Base-by-base conservation (phyloP, 2,797 vertebrate genomes). In the Poeciliopsis turneri region DNA sequence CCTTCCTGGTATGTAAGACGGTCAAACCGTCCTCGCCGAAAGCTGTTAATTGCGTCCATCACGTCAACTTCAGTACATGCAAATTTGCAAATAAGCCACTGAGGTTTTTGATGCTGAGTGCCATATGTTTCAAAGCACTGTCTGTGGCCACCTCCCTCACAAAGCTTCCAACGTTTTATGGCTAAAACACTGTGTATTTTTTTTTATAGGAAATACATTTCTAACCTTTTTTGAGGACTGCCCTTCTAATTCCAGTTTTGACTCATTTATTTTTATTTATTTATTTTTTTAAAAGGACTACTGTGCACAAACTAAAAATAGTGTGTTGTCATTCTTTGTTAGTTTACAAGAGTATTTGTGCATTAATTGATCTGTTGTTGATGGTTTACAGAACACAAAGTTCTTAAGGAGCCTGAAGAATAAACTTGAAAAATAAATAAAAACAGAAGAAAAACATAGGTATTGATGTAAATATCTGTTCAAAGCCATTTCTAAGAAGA, bases 91-190 rank as follows among this genome's bases (percentile, higher is more conserved):
- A 43, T 45, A 6, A 20, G 12, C 43, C 23, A 15, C n/a, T 45
- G 23, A 5, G 25, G 11, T 69, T 69, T 43, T 64, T 46, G 47
- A 75, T 66, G 18, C 78, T 46, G 78, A 20, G 77, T 25, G 7
- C 13, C 23, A 43, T 18, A n/a, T 25, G 49, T 53, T 53, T 73
- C 7, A 73, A 53, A 33, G 16, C 47, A 33, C 33, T 25, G 30
- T 13, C 18, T 53, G 11, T 51, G 71, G 46, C 33, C 18, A 36
- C 47, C 9, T 33, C 9, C 15, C 28, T 28, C n/a, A 25, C 28
- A 72, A 30, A 72, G 43, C 45, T 72, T 46, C 28, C 28, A 30
- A 47, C 8, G 20, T 49, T 47, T 18, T 47, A 72, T 47, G 30
- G 10, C 45, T 30, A 23, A 33, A 72, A 30, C 13, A 30, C n/a